Base-by-base conservation (phyloP, 2,113 vertebrate genomes). In the Scophthalmus maximus region DNA sequence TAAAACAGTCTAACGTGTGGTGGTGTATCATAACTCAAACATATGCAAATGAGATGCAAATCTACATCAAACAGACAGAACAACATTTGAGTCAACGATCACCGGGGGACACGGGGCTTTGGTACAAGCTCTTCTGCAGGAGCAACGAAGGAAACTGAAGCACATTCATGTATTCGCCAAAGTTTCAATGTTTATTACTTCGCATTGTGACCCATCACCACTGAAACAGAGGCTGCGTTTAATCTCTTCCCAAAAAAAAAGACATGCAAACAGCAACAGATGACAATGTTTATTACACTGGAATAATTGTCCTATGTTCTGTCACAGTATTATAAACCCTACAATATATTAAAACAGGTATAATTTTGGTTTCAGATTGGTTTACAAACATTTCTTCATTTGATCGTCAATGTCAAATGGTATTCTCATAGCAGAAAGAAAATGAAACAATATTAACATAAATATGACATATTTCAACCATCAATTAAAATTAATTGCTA, bases 21-120 rank as follows among this genome's bases (percentile, higher is more conserved):
- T 66, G 26, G 44, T 79, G 64, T 87, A n/a, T 79, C 61, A 25
- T 72, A 86, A 87, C 81, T 90, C 83, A 88, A 85, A 89, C 76
- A 51, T 46, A 90, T 90, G 90, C 74, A 88, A 91, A 91, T 91
- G 61, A 73, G 72, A 60, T 77, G 76, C 12, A 3, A 75, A 69
- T 73, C 58, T 42, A 76, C 76, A 83, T 87, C 84, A 86, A 65
- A 85, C 83, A 81, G 60, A 78, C 73, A 67, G 64, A 81, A 69
- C 17, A 81, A 81, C 60, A 75, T 85, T 82, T 86, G 73, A 86
- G 87, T 80, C 73, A 81, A 86, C 63, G 78, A 81, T 85, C 85
- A 84, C 77, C 86, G 68, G 62, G 86, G 86, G 81, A 86, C 34
- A 68, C 27, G 52, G 52, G 62, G 71, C 68, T 83, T 63, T 73